These are phyloP conservation scores for Rhamphomyia laevipes DNA, from an alignment of 2,888 invertebrate genomes.

Conservation along the genomic window DNA sequence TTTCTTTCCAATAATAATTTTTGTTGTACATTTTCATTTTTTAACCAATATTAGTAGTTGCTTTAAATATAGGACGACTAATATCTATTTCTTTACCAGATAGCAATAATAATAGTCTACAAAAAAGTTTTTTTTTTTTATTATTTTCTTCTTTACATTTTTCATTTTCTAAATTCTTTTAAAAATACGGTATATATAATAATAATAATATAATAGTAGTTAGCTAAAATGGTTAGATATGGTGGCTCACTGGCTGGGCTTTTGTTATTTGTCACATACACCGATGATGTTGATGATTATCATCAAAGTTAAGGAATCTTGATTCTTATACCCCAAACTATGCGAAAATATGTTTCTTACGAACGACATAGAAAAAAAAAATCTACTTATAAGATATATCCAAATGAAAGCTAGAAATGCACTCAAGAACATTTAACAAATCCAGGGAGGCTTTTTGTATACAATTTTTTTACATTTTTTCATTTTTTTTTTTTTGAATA, in stretches of 20 bases:
- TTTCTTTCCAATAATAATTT: no score
- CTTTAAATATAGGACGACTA: no score
- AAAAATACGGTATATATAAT: neutral
- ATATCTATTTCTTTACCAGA: no score
- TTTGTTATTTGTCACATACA: neutral
- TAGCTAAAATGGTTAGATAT: no score
- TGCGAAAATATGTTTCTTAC: neutral
- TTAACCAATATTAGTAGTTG: no score
- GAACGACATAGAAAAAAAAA: neutral
- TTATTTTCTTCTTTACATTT: no score
- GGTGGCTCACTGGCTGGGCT: neutral
- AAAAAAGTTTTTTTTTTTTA: neutral
- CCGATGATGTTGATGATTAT: no score
- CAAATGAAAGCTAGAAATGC: neutral
- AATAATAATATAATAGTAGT: neutral
- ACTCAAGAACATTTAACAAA: neutral
- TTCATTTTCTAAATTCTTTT: neutral
- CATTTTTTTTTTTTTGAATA: no score
- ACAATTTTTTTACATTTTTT: no score
- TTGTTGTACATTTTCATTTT: no score
- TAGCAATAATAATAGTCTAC: neutral
- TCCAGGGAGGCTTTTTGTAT: neutral
- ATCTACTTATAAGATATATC: neutral
- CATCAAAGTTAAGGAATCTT: neutral
- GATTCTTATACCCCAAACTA: neutral